Evolutionary conservation across 2,888 invertebrate species (phyloP).

Genomic region (Nephrocerus scutellatus): DNA sequence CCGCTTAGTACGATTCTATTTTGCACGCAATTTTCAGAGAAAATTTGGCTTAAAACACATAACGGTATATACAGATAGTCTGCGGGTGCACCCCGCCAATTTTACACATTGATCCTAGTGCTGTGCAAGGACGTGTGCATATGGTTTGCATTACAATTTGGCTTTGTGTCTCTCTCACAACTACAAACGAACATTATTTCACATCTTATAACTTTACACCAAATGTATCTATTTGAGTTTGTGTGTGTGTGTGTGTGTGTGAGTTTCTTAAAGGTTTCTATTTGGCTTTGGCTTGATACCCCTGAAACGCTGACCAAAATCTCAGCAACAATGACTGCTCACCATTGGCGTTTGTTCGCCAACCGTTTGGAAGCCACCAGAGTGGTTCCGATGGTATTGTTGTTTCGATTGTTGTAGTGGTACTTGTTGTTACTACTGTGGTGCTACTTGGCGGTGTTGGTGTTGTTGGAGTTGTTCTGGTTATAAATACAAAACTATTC

Average conservation of each 20-base stretch:
- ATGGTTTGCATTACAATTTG: no score
- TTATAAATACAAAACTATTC: not conserved
- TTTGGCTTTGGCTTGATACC: conserved; percentile 25
- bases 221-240: no score
- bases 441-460: conserved; percentile 14
- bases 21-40: no score
- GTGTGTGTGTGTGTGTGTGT: conserved; percentile 16
- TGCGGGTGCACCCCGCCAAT: no score
- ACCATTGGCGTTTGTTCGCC: conserved; percentile 28
- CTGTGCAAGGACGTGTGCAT: no score
- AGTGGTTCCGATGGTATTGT: conserved; percentile 28
- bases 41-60: no score
- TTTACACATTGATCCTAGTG: no score
- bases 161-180: no score
- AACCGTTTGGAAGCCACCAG: conserved; percentile 45
- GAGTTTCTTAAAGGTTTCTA: conserved; percentile 15
- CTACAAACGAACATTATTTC: no score
- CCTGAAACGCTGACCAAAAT: conserved; percentile 36
- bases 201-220: no score
- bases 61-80: no score
- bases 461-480: conserved; percentile 15
- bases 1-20: no score
- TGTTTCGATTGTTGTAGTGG: conserved; percentile 11
- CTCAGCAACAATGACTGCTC: conserved; percentile 36
- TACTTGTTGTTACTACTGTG: conserved; percentile 13